These are phyloP conservation scores for Coptodon rendalli DNA, from an alignment of 2,113 vertebrate species.

Conservation along the genomic window DNA sequence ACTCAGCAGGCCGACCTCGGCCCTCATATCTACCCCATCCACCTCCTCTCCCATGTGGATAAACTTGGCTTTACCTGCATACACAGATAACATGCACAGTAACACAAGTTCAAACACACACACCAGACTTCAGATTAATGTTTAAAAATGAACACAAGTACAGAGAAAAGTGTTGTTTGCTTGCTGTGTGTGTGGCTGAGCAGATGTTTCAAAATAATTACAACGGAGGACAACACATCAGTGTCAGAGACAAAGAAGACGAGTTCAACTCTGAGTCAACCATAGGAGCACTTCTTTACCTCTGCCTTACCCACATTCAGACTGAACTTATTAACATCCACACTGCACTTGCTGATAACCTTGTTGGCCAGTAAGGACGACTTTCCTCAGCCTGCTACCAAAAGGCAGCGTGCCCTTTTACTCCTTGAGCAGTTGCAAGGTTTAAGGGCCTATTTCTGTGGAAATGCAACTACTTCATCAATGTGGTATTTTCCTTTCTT, in stretches of 20 bases:
- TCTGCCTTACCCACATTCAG: background rate
- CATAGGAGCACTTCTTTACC: background rate
- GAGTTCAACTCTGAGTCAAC: background rate
- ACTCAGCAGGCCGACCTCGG: constrained; percentile 89
- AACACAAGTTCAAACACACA: background rate
- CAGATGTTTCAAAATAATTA: background rate
- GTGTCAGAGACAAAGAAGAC: background rate
- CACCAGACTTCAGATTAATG: background rate
- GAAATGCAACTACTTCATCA: background rate
- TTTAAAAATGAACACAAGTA: background rate
- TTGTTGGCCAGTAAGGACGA: background rate
- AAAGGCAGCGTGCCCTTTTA: background rate
- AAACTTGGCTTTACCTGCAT: constrained; percentile 81
- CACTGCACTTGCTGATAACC: rapidly evolving
- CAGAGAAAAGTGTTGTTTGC: background rate
- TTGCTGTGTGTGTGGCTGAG: background rate
- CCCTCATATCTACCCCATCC: constrained; percentile 91
- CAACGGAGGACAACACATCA: background rate
- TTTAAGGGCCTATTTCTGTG: background rate
- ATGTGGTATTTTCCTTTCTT: background rate
- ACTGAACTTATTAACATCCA: background rate
- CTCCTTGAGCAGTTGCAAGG: background rate
- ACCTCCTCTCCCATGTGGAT: constrained; percentile 83
- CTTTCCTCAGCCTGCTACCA: background rate
- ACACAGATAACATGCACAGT: background rate